These are phyloP conservation scores for Cavia aperea DNA, from an alignment of 2,113 vertebrate genomes.

Conservation along the genomic window DNA sequence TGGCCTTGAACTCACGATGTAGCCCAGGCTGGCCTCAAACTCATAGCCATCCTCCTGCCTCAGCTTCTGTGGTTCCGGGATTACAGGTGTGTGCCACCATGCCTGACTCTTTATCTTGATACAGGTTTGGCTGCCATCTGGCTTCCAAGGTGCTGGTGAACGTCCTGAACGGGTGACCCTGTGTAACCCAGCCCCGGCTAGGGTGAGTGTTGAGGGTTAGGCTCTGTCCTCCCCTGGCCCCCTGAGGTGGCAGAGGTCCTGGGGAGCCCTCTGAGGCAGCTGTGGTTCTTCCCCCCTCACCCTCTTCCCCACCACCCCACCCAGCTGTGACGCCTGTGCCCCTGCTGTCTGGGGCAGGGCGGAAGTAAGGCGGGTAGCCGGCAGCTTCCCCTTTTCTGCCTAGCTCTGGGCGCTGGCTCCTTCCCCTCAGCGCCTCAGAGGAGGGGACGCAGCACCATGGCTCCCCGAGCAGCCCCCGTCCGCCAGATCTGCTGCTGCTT, in stretches of 20 bases:
- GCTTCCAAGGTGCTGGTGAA: not conserved
- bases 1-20: not conserved
- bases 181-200: not conserved
- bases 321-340: constrained; percentile 14
- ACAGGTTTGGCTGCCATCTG: not conserved
- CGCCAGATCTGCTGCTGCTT: constrained; percentile 73
- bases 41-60: not conserved
- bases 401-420: not conserved
- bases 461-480: not conserved
- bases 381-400: constrained; percentile 55
- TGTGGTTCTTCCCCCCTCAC: not conserved
- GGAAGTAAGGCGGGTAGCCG: constrained; percentile 67
- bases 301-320: not conserved
- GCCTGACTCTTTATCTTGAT: not conserved
- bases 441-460: constrained; percentile 61
- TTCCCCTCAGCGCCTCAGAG: constrained; percentile 23
- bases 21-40: not conserved
- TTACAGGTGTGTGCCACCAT: not conserved
- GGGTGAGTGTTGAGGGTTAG: accelerated
- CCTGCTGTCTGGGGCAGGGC: constrained; percentile 66
- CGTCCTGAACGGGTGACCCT: not conserved
- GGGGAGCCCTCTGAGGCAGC: not conserved
- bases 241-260: not conserved
- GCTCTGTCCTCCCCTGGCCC: not conserved
- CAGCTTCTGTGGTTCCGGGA: not conserved